Evolutionary conservation across 64 coral and sea anemone species (phyloP).

Genomic region (Montipora cactus): DNA sequence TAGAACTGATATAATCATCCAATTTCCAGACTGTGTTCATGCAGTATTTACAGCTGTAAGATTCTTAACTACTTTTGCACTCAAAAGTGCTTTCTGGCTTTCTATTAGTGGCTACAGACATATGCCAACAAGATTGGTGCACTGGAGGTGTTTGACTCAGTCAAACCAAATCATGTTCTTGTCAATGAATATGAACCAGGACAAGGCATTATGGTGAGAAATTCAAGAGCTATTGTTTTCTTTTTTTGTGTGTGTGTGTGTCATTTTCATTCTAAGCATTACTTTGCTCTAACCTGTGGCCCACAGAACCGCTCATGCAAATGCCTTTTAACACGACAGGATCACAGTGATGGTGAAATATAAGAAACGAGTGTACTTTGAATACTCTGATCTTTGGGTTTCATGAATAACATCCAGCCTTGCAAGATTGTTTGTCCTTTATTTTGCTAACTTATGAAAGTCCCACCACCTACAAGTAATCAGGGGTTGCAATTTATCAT

Average conservation of each 20-base stretch:
- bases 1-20: background rate
- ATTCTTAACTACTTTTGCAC: background rate
- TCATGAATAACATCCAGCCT: too few species aligned
- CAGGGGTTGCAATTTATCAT: too few species aligned
- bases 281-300: too few species aligned
- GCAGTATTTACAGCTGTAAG: background rate
- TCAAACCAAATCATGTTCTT: conserved; percentile 92
- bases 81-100: background rate
- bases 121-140: conserved; percentile 76
- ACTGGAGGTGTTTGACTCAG: conserved; percentile 67
- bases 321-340: too few species aligned
- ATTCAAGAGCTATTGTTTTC: background rate
- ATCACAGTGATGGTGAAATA: too few species aligned
- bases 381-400: too few species aligned
- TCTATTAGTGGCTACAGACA: conserved; percentile 83
- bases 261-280: background rate
- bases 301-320: too few species aligned
- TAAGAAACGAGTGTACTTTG: too few species aligned
- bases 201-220: conserved; percentile 96
- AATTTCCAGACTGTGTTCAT: background rate
- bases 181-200: conserved; percentile 99
- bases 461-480: too few species aligned
- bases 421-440: too few species aligned
- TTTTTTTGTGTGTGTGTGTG: background rate
- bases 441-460: too few species aligned